Conservation (phyloP, 1,140 invertebrate genomes). For the Himalopsyche phryganea region DNA sequence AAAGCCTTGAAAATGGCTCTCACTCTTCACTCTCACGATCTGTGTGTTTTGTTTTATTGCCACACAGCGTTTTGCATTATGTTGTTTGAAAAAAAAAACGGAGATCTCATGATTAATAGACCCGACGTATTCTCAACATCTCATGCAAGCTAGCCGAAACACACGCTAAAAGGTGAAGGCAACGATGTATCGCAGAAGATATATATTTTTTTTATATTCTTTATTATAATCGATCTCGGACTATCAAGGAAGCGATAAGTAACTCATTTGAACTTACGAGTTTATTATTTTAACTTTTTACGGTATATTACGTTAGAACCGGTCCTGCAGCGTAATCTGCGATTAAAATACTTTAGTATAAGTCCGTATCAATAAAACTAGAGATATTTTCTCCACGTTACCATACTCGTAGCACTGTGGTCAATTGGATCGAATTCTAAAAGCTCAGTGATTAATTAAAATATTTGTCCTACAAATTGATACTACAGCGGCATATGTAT, state of each 20-base stretch:
- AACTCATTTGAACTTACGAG: background rate
- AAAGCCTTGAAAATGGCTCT: constrained; percentile 25
- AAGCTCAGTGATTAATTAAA: constrained; percentile 15
- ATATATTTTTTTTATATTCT: no score
- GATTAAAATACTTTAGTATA: background rate
- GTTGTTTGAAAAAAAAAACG: constrained; percentile 8
- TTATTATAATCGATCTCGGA: background rate
- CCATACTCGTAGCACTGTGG: background rate
- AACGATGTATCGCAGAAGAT: background rate
- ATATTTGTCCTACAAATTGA: constrained; percentile 26
- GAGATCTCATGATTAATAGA: constrained; percentile 13
- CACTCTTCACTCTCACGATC: constrained; percentile 29
- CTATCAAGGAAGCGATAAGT: background rate
- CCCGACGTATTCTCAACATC: background rate
- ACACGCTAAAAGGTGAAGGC: constrained; percentile 12
- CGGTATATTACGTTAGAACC: background rate
- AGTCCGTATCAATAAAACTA: no score
- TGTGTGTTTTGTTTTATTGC: constrained; percentile 28
- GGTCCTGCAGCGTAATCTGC: background rate
- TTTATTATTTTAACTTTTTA: background rate
- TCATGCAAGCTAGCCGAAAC: constrained; percentile 7
- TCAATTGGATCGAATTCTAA: constrained; percentile 7
- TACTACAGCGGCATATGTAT: constrained; percentile 7
- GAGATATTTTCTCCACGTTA: background rate
- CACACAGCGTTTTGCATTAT: constrained; percentile 13